Conservation (phyloP, 2,888 invertebrate genomes). For the Spilarctia lutea region DNA sequence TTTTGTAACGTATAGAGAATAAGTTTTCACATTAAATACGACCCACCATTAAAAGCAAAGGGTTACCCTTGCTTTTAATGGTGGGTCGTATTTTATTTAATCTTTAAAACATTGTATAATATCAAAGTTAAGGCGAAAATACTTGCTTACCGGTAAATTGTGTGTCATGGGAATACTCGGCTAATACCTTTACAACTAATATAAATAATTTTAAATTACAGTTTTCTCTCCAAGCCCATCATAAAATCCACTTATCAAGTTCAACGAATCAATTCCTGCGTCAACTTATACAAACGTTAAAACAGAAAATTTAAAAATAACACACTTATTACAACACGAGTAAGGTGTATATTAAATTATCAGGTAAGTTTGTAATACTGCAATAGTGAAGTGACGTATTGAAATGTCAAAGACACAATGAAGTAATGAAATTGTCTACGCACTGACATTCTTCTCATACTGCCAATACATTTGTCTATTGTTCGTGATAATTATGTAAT, state of each 20-base stretch:
- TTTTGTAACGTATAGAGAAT: not conserved
- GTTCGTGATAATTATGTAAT: slow-evolving; percentile 57
- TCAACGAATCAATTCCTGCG: slow-evolving; percentile 62
- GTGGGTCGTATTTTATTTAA: not conserved
- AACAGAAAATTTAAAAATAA: slow-evolving; percentile 14
- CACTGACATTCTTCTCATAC: slow-evolving; percentile 53
- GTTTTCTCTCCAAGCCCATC: slow-evolving; percentile 48
- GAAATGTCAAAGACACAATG: slow-evolving; percentile 61
- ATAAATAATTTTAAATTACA: slow-evolving; percentile 51
- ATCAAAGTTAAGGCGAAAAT: slow-evolving; percentile 14
- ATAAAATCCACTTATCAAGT: slow-evolving; percentile 54
- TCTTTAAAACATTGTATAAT: slow-evolving; percentile 1
- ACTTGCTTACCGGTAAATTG: slow-evolving; percentile 29
- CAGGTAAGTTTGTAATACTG: slow-evolving; percentile 50
- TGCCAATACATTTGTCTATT: slow-evolving; percentile 52
- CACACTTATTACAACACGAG: fast-evolving
- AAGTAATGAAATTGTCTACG: slow-evolving; percentile 58
- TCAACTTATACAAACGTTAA: slow-evolving; percentile 41
- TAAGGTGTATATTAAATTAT: slow-evolving; percentile 29
- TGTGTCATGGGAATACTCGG: slow-evolving; percentile 51
- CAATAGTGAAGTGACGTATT: slow-evolving; percentile 60
- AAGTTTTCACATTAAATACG: not conserved
- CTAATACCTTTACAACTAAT: slow-evolving; percentile 40
- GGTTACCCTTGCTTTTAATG: too few species aligned
- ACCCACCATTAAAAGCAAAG: not conserved